A percentile compares a stretch with the other conserved stretches of the same genome.
These are phyloP conservation scores for Myiozetetes cayanensis DNA, from an alignment of 2,113 vertebrate species.

Conservation along the genomic window DNA sequence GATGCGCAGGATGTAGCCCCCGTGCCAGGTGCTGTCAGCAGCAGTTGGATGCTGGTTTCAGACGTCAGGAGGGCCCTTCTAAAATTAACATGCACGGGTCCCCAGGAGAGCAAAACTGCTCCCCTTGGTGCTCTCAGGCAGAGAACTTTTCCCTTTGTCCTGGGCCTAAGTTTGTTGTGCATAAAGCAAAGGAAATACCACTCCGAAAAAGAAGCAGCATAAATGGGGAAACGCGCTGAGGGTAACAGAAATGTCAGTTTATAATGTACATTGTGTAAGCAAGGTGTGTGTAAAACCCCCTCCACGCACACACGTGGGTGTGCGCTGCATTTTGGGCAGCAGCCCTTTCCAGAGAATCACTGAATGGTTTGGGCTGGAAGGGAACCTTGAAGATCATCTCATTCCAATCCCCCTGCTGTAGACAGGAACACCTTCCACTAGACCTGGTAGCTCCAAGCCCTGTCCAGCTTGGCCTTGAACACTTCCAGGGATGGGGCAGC, in stretches of 20 bases:
- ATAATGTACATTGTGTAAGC: not conserved
- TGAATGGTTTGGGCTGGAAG: not conserved
- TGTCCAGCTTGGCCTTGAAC: not conserved
- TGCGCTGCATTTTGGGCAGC: not conserved
- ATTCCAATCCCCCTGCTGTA: not conserved
- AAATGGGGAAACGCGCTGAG: not conserved
- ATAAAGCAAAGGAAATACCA: not conserved
- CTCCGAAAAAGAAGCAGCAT: not conserved
- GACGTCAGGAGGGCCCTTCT: not conserved
- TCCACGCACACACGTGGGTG: accelerated
- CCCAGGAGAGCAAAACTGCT: not conserved
- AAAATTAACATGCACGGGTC: not conserved
- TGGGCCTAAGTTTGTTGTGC: not conserved
- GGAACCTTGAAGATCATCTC: not conserved
- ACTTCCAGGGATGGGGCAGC: not conserved
- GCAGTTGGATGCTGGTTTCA: not conserved
- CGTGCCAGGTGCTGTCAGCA: slow-evolving; percentile 17
- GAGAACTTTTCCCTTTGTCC: not conserved
- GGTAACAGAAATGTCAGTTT: not conserved
- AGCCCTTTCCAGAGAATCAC: not conserved
- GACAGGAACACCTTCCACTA: not conserved
- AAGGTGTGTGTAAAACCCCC: not conserved
- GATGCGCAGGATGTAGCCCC: not conserved
- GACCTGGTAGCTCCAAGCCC: not conserved
- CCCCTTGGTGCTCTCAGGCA: not conserved